Evolutionary conservation across 23 tunicate genomes (phyloP).

Genomic region (Aplidium turbinatum): DNA sequence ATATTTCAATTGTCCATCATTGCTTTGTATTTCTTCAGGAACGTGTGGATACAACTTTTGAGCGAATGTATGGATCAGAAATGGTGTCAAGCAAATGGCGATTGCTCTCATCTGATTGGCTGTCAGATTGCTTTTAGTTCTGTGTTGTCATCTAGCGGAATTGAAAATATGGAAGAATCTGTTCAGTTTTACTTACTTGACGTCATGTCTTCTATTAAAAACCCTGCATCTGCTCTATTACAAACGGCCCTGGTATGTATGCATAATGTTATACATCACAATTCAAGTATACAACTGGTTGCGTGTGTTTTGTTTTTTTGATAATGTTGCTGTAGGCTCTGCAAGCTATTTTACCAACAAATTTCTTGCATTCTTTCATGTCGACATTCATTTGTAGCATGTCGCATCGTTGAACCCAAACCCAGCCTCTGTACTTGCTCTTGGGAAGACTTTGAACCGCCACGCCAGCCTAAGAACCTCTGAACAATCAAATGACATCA

Average conservation of each 20-base stretch:
- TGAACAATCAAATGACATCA: not conserved
- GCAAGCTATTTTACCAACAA: too few species aligned
- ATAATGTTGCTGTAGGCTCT: too few species aligned
- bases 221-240: slow-evolving; percentile 16
- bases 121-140: slow-evolving; percentile 10
- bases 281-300: too few species aligned
- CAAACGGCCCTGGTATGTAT: slow-evolving; percentile 30
- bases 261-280: too few species aligned
- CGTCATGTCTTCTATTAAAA: not conserved
- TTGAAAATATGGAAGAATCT: not conserved
- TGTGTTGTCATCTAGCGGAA: not conserved
- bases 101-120: slow-evolving; percentile 1
- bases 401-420: too few species aligned
- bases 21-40: slow-evolving; percentile 26
- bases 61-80: not conserved
- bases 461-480: not conserved
- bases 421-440: not conserved
- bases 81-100: slow-evolving; percentile 1
- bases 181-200: not conserved
- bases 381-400: too few species aligned
- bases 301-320: too few species aligned
- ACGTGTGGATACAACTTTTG: slow-evolving; percentile 9
- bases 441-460: slow-evolving; percentile 11
- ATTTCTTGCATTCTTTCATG: too few species aligned
- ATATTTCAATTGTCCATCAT: too few species aligned